Percentiles rank a stretch among this genome's conserved stretches.
Evolutionary conservation across 2,888 invertebrate genomes (phyloP).

Genomic region (Euplexia lucipara): DNA sequence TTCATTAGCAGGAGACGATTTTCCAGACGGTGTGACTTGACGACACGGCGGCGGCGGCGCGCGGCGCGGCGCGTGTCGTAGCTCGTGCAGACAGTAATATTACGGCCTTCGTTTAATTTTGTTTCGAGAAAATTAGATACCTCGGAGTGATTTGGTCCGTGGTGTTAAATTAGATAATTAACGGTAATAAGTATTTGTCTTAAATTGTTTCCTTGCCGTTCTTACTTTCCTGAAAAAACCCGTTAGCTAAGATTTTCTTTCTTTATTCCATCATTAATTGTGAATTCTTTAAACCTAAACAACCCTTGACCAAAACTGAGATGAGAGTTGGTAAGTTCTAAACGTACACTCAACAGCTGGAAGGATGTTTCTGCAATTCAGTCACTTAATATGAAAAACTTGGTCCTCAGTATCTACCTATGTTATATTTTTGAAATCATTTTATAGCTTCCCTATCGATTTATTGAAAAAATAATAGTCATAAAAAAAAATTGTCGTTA

Average conservation of each 20-base stretch:
- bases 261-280: too few relatives aligned
- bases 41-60: constrained; percentile 30
- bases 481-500: background rate
- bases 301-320: too few relatives aligned
- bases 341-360: background rate
- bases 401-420: too few relatives aligned
- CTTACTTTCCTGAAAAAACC: constrained; percentile 13
- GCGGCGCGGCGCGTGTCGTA: constrained; percentile 17
- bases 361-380: background rate
- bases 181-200: background rate
- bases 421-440: too few relatives aligned
- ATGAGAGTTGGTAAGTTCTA: too few relatives aligned
- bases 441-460: too few relatives aligned
- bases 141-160: constrained; percentile 17
- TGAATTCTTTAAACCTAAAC: too few relatives aligned
- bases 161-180: background rate
- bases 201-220: constrained; percentile 22
- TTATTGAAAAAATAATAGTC: background rate
- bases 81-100: background rate
- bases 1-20: constrained; percentile 48
- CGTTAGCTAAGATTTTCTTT: constrained; percentile 3
- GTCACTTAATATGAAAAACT: background rate
- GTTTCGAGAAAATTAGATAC: constrained; percentile 58
- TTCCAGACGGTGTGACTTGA: constrained; percentile 41
- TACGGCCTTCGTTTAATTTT: constrained; percentile 38